Evolutionary conservation across 2,888 invertebrate species (phyloP).

Genomic region (Carpatolechia fugitivella): DNA sequence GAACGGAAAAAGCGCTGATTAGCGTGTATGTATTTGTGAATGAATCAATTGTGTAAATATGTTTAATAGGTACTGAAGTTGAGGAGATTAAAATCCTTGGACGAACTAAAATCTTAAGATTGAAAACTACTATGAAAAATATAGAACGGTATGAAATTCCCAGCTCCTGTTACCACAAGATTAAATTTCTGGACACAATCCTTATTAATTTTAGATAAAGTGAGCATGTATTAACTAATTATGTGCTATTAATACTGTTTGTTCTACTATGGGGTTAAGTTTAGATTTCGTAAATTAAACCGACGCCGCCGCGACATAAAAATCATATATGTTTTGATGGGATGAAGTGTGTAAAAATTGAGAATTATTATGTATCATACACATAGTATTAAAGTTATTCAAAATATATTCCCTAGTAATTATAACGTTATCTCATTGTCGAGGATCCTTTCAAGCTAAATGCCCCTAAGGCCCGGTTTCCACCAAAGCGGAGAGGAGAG

Average conservation of each 20-base stretch:
- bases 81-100: too few species aligned
- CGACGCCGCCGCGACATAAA: conserved; percentile 17
- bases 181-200: neutral
- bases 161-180: neutral
- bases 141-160: neutral
- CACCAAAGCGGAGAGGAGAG: too few species aligned
- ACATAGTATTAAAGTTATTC: conserved; percentile 54
- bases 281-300: conserved; percentile 9
- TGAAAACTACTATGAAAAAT: too few species aligned
- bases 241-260: neutral
- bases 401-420: conserved; percentile 60
- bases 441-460: conserved; percentile 20
- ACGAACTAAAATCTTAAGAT: too few species aligned
- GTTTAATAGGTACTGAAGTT: too few species aligned
- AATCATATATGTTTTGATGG: conserved; percentile 36
- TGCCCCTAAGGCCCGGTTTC: too few species aligned
- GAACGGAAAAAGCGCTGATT: too few species aligned
- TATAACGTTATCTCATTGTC: conserved; percentile 18
- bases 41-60: too few species aligned
- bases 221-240: neutral
- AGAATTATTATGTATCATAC: conserved; percentile 55
- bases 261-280: neutral
- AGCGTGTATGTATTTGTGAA: too few species aligned
- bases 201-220: neutral
- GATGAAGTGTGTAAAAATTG: conserved; percentile 49